These are phyloP conservation scores for Chrysocyon brachyurus DNA, from an alignment of 2,797 vertebrate genomes.

Conservation along the genomic window DNA sequence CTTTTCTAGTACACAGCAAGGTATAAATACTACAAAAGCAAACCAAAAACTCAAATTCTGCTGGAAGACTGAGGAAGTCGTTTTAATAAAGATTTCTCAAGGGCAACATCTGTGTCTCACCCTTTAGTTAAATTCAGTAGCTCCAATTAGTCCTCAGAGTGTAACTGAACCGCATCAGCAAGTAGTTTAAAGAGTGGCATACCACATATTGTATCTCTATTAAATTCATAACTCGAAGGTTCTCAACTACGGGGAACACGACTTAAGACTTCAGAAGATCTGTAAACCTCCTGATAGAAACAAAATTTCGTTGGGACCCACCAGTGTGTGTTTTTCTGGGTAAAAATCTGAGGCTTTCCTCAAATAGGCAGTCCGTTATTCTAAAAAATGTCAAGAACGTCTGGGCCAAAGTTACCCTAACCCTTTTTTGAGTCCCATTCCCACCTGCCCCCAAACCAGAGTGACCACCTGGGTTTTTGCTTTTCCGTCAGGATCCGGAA, in stretches of 20 bases:
- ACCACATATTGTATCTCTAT: neutral
- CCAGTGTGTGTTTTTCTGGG: neutral
- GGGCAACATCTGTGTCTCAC: neutral
- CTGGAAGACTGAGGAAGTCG: neutral
- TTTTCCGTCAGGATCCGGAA: neutral
- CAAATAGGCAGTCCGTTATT: neutral
- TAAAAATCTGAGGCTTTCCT: neutral
- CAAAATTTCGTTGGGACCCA: neutral
- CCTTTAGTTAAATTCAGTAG: neutral
- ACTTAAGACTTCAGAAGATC: neutral
- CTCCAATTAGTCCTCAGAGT: neutral
- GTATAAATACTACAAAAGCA: neutral
- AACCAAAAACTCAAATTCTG: neutral
- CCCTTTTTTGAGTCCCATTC: neutral
- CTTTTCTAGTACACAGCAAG: slow-evolving; percentile 21
- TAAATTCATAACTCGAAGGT: neutral
- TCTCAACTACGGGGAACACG: neutral
- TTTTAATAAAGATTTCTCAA: slow-evolving; percentile 30
- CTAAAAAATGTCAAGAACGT: neutral
- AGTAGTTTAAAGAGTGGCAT: neutral
- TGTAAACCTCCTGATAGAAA: neutral
- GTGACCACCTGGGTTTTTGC: neutral
- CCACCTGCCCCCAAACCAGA: neutral
- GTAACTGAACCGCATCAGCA: neutral
- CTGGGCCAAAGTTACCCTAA: neutral